Evolutionary conservation across 1,140 invertebrate genomes (phyloP).

Genomic region (Habropoda laboriosa): DNA sequence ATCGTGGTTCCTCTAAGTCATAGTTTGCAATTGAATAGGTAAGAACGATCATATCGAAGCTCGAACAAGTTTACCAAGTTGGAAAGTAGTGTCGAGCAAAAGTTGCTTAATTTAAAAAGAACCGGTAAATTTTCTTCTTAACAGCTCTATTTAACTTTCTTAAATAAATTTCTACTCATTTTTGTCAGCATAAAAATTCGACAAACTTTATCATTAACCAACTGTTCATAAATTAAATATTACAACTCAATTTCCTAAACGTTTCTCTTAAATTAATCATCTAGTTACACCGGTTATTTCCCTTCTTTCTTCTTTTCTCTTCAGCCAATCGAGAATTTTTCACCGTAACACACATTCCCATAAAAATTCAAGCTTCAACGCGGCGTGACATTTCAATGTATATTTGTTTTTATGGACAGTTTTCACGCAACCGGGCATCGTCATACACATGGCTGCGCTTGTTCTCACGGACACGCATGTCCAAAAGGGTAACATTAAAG

Average conservation of each 20-base stretch:
- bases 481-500: constrained; percentile 37
- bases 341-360: too few relatives aligned
- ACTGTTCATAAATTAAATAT: too few relatives aligned
- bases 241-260: too few relatives aligned
- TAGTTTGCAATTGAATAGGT: not conserved
- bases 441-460: not conserved
- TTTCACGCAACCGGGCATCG: not conserved
- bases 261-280: too few relatives aligned
- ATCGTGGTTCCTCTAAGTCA: too few relatives aligned
- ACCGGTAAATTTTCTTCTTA: not conserved
- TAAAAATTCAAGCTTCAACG: too few relatives aligned
- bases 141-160: not conserved
- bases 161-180: not conserved
- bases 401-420: not conserved
- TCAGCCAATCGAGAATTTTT: too few relatives aligned
- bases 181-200: too few relatives aligned
- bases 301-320: too few relatives aligned
- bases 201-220: too few relatives aligned
- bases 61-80: not conserved
- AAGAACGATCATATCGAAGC: not conserved
- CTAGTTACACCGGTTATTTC: too few relatives aligned
- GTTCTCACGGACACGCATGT: constrained; percentile 19
- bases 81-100: not conserved
- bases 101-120: not conserved
- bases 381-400: not conserved